Evolutionary conservation across 2,113 vertebrate genomes (phyloP), one percentile per base, ranked within the genome.

Genomic region (Erythrocercus mccallii): DNA sequence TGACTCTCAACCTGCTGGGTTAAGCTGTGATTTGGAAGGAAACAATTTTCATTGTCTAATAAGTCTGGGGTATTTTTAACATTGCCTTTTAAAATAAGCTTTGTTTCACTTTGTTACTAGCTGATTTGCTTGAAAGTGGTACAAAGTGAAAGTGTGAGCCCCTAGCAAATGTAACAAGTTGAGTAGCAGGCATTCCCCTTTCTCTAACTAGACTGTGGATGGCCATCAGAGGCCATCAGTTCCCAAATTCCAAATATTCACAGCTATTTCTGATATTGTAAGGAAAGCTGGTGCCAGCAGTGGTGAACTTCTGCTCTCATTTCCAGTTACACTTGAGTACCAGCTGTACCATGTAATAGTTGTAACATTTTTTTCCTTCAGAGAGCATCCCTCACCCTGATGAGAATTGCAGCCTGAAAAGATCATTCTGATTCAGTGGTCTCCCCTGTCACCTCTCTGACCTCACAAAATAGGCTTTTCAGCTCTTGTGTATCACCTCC

Each of bases 401-500:
- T 65, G 65, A 95, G 89, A 92, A 87, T 8, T 76, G 27, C 73
- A 94, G 53, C 69, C 86, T 85, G 70, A 65, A 94, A 84, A 94
- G 91, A 82, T 51, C 42, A 87, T 87, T 94, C 70, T 91, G 73
- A 91, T 94, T 85, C 81, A 45, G 37, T 80, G 61, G 62, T 53
- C 70, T 50, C 33, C 12, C 20, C 38, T 85, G 40, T 76, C 93
- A 94, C 94, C 87, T 92, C 70, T 9, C 20, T 95, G 91, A 97
- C 84, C 86, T 44, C 33, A 1, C 53, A 69, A 89, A 95, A 95
- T 80, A 95, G 91, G 82, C 87, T 95, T 95, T 85, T 72, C 66
- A 87, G 86, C 86, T 94, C 71, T 69, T 77, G 70, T 91, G 16
- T 25, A 57, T 96, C 89, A 73, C 65, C 90, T 94, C 35, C 50